Evolutionary conservation across 2,888 invertebrate genomes (phyloP), one percentile per base, ranked within the genome.

Genomic region (Ormyrus thymus): DNA sequence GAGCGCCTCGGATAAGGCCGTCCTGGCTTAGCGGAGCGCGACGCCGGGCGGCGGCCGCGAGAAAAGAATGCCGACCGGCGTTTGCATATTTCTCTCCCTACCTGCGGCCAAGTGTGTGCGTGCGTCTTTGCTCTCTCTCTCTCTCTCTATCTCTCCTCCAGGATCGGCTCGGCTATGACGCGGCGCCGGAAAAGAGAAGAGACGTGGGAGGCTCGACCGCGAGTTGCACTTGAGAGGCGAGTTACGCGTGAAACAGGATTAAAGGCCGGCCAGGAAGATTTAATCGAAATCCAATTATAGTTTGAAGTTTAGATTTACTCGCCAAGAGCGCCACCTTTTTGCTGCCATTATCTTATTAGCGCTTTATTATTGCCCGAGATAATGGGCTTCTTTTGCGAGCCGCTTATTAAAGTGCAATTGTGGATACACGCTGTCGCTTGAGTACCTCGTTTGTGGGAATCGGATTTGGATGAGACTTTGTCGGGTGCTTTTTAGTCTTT

Each of bases 1-100:
- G 82, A 83, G 82, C 81, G 81, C 64, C 76, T 62, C 66, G 83
- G 86, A 87, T 86, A 86, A 85, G 84, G 70, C 43, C 29, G 29
- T 69, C 43, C 50, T 56, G 29, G 29, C 29, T 29, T 29, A 29
- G 29, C 29, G 29, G 29, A 29, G 29, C 29, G 29, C 84, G 82
- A 85, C 84, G 74, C 80, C 65, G 74, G 29, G 29, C 29, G 29
- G 29, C 29, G 58, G 55, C 51, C 56, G 59, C 66, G 62, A 78
- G 78, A 62, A 78, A 73, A 72, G 62, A 69, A 72, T 59, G 66
- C 61, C 45, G 10, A 45, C 6, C n/a, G 7, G 7, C 29, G 45
- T n/a, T 29, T 15, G 55, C 62, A 43, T 1, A 29, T 29, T 29
- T 4, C 29, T 29, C 29, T 29, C 29, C 29, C 29, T 29, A 29